These are phyloP conservation scores for Daphoenositta chrysoptera DNA, from an alignment of 2,113 vertebrate genomes.

Conservation along the genomic window DNA sequence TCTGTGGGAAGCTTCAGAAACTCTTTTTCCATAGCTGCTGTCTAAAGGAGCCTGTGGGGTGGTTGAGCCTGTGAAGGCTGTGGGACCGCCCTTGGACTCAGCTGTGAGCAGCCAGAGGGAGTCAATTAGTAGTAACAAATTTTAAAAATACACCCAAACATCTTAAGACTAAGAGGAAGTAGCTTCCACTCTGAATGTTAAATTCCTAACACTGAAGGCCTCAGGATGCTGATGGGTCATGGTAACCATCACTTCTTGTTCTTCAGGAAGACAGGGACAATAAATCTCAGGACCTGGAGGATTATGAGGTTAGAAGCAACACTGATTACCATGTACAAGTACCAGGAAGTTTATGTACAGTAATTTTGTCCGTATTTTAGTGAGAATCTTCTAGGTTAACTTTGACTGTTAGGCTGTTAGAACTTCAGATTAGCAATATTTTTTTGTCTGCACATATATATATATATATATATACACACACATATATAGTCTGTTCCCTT, in stretches of 20 bases:
- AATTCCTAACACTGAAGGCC: not conserved
- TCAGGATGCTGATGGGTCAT: not conserved
- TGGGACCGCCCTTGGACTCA: not conserved
- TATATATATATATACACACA: not conserved
- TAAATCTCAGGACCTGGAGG: not conserved
- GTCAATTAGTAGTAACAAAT: not conserved
- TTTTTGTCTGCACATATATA: not conserved
- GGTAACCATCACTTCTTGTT: not conserved
- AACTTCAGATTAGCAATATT: not conserved
- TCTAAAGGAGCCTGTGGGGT: not conserved
- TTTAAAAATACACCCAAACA: not conserved
- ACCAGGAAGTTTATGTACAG: not conserved
- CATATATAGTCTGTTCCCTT: not conserved
- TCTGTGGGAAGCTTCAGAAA: not conserved
- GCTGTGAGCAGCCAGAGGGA: not conserved
- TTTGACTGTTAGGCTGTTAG: not conserved
- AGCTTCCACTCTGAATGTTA: not conserved
- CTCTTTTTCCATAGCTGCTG: rapidly evolving
- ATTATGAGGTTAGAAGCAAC: no score
- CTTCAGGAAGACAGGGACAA: not conserved
- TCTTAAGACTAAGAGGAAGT: not conserved
- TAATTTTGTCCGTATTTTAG: not conserved
- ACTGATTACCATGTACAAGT: not conserved
- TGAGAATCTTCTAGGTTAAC: not conserved
- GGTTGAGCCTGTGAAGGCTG: not conserved